phyloP scores from a whole-genome alignment of 1,140 invertebrate genomes.

The Drosophila prosaltans region DNA sequence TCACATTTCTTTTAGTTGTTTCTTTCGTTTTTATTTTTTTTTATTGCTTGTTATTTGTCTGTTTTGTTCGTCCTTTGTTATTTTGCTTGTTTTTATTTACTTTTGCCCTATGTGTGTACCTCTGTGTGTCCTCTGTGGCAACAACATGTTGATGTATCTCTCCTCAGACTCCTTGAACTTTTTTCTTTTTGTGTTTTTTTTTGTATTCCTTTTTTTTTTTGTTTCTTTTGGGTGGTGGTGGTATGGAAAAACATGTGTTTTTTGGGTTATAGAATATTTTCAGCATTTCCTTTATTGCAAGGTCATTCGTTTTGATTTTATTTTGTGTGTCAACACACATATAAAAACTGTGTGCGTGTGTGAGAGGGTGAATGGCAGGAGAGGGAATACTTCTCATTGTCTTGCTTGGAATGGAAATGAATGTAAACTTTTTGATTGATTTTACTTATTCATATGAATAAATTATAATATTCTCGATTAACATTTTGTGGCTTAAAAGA shows the following conservation, averaged over 20 bases:
- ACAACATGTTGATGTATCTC: constrained; percentile 64
- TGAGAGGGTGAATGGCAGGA: constrained; percentile 12
- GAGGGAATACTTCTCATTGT: too few relatives aligned
- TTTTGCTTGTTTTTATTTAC: constrained; percentile 10
- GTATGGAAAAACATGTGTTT: constrained; percentile 61
- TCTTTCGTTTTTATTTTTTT: too few relatives aligned
- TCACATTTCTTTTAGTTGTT: too few relatives aligned
- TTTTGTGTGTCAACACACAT: constrained; percentile 68
- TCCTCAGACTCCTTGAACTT: constrained; percentile 1
- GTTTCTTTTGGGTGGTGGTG: background rate
- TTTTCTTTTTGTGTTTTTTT: background rate
- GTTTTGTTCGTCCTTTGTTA: constrained; percentile 4
- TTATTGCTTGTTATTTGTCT: too few relatives aligned
- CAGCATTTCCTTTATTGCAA: constrained; percentile 59
- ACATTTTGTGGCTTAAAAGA: too few relatives aligned
- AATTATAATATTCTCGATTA: too few relatives aligned
- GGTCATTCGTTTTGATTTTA: constrained; percentile 79
- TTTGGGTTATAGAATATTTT: constrained; percentile 43
- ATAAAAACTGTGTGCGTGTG: constrained; percentile 23
- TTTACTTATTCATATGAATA: background rate
- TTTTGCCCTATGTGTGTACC: constrained; percentile 2
- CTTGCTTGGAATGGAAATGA: background rate
- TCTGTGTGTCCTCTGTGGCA: constrained; percentile 44
- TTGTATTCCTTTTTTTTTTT: background rate
- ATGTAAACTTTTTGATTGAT: background rate